phyloP scores from a whole-genome alignment of 2,113 vertebrate species.

The Gymnocephalus cernua region DNA sequence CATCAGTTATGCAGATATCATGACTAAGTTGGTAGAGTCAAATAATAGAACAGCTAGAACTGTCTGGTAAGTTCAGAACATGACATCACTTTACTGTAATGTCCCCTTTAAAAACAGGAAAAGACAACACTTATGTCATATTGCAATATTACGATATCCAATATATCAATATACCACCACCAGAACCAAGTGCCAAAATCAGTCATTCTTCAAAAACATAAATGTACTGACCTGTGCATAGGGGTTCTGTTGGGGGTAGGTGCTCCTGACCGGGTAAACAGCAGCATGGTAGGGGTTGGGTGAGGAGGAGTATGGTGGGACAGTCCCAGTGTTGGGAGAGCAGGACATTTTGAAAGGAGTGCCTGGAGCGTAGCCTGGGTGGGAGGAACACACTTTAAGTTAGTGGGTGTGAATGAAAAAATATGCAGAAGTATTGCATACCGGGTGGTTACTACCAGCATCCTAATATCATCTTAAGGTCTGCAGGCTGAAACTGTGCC shows the following conservation, averaged over 20 bases:
- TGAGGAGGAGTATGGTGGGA: conserved; percentile 94
- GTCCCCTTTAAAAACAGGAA: too few relatives aligned
- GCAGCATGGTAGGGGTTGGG: conserved; percentile 94
- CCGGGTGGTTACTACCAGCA: not conserved
- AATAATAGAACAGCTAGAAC: too few relatives aligned
- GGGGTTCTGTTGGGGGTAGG: conserved; percentile 96
- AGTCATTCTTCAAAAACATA: not conserved
- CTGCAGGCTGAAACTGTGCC: not conserved
- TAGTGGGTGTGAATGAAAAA: not conserved
- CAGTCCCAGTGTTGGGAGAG: conserved; percentile 93
- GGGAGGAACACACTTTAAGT: conserved; percentile 7
- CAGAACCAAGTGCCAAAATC: not conserved
- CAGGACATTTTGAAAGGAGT: conserved; percentile 98
- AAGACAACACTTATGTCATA: too few relatives aligned
- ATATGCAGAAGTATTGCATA: not conserved
- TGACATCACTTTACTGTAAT: too few relatives aligned
- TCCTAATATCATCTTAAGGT: not conserved
- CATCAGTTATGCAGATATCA: too few relatives aligned
- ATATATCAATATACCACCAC: too few relatives aligned
- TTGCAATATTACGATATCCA: too few relatives aligned
- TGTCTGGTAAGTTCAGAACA: too few relatives aligned
- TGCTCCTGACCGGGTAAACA: conserved; percentile 95
- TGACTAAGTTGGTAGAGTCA: too few relatives aligned
- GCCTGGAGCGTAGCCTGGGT: conserved; percentile 91
- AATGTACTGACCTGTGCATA: conserved; percentile 91